Base-by-base conservation (phyloP, 1,140 invertebrate species). In the Aphaenogaster ashmeadi region DNA sequence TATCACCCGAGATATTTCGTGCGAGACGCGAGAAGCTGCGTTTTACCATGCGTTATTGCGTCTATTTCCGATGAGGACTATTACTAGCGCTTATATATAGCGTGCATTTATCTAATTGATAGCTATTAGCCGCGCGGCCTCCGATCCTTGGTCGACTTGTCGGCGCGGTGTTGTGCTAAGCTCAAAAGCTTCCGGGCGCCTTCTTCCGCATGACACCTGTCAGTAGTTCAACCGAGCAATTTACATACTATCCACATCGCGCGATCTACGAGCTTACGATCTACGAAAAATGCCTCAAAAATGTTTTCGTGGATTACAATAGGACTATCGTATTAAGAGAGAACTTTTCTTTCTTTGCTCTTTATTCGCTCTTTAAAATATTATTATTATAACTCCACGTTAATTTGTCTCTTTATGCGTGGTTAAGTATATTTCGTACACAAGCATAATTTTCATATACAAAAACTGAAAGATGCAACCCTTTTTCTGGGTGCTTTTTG, bases 31-130 rank as follows among this genome's bases (percentile, higher is more conserved):
- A 60, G 80, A 60, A 8, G 67, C 79, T 89, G 88, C 89, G 89
- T 77, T 91, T 88, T 91, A 91, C 87, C 86, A 87, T 62, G 60
- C 58, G 83, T 81, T 84, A 84, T 84, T 77, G 72, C 69, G 38
- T 88, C 89, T 93, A 93, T 93, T 93, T 94, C 87, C 80, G 89
- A 88, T 88, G 89, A 56, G 78, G 87, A 86, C 86, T 83, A 91
- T 92, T 90, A 92, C 58, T 67, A 75, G 62, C 89, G 88, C 86
- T 90, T 90, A 71, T 69, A 92, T 93, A 94, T 85, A 93, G 88
- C 89, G 44, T 89, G 64, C 85, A 90, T 92, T 93, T 92, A 91
- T 94, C 92, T 93, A 94, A 94, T 94, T 94, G 93, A 93, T 93
- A 93, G 92, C 93, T 89, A 93, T 94, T 93, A 94, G 91, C 88